A percentile compares a stretch with the other conserved stretches of the same genome.
phyloP scores from a whole-genome alignment of 2,113 vertebrate genomes.

The Neodontobutis hainanensis region DNA sequence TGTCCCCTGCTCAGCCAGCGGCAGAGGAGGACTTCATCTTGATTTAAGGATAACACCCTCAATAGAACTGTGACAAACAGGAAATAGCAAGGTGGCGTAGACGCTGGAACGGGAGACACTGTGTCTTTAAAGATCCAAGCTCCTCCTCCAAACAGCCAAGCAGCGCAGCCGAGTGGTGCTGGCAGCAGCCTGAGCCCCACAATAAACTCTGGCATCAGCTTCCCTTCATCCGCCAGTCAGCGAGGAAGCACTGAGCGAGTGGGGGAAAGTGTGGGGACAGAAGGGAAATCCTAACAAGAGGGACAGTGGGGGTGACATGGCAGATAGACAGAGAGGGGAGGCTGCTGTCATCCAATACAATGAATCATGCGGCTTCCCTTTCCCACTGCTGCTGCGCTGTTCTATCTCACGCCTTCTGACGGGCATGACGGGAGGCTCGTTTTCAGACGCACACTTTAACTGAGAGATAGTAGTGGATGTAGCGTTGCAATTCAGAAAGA shows the following conservation, averaged over 20 bases:
- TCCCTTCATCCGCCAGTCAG: slow-evolving; percentile 79
- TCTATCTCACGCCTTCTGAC: slow-evolving; percentile 59
- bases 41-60: slow-evolving; percentile 62
- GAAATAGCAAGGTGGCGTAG: slow-evolving; percentile 52
- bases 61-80: slow-evolving; percentile 61
- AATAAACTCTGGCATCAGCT: slow-evolving; percentile 84
- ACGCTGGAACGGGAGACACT: slow-evolving; percentile 51
- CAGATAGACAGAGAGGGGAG: slow-evolving; percentile 55
- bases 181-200: slow-evolving; percentile 80
- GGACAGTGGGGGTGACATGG: slow-evolving; percentile 26
- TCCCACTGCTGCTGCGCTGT: slow-evolving; percentile 34
- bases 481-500: slow-evolving; percentile 38
- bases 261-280: slow-evolving; percentile 64
- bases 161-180: slow-evolving; percentile 70
- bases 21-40: slow-evolving; percentile 59
- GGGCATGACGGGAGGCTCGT: slow-evolving; percentile 58
- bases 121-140: slow-evolving; percentile 77
- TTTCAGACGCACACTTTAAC: slow-evolving; percentile 44
- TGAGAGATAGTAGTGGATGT: slow-evolving; percentile 57
- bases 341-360: slow-evolving; percentile 53
- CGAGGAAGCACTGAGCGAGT: slow-evolving; percentile 67
- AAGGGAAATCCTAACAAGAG: slow-evolving; percentile 47
- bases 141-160: slow-evolving; percentile 67
- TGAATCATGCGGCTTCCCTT: slow-evolving; percentile 60
- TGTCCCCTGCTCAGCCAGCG: slow-evolving; percentile 34